Percentiles rank a stretch among this genome's conserved stretches.
Conservation (phyloP, 2,888 invertebrate species). For the Xylota sylvarum region DNA sequence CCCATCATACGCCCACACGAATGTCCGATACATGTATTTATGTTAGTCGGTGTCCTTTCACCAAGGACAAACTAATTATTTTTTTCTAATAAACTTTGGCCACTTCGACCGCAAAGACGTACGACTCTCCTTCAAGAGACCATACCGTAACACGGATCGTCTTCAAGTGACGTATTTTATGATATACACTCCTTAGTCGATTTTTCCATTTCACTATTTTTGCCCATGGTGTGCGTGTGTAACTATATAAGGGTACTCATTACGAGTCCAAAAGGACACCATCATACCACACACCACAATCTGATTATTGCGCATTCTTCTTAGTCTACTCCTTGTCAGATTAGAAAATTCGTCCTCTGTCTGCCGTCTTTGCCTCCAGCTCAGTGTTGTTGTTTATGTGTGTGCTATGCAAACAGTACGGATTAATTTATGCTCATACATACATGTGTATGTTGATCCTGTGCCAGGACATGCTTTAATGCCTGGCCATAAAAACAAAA, state of each 20-base stretch:
- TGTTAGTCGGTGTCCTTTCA: constrained; percentile 17
- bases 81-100: constrained; percentile 68
- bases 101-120: constrained; percentile 49
- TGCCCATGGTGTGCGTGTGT: constrained; percentile 15
- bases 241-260: constrained; percentile 25
- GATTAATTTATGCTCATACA: constrained; percentile 68
- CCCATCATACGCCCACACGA: not conserved
- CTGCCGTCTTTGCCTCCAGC: constrained; percentile 11
- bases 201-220: constrained; percentile 28
- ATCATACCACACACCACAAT: constrained; percentile 58
- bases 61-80: constrained; percentile 73
- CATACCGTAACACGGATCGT: constrained; percentile 19
- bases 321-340: constrained; percentile 68
- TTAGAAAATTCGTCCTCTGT: constrained; percentile 65
- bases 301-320: constrained; percentile 72
- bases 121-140: constrained; percentile 12
- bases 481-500: constrained; percentile 65
- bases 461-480: constrained; percentile 59
- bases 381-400: constrained; percentile 48
- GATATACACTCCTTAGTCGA: constrained; percentile 13
- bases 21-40: constrained; percentile 35
- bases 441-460: constrained; percentile 35
- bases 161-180: constrained; percentile 53
- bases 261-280: constrained; percentile 47
- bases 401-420: constrained; percentile 61